Evolutionary conservation across 64 coral and sea anemone species (phyloP).

Genomic region (Montipora foliosa): DNA sequence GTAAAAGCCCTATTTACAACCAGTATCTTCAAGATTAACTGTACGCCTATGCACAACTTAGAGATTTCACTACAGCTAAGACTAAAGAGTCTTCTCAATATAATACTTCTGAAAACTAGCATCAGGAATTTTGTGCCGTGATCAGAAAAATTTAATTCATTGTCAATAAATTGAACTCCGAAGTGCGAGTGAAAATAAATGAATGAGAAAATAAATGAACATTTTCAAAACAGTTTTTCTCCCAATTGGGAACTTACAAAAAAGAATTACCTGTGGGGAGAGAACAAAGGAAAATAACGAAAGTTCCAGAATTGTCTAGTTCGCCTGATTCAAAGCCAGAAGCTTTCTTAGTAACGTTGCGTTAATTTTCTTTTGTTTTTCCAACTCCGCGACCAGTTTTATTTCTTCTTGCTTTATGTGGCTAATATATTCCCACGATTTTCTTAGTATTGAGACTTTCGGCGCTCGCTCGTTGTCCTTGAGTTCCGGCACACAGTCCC

Average conservation of each 20-base stretch:
- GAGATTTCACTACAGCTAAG: neutral
- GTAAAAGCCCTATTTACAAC: slow-evolving; percentile 49
- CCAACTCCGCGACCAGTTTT: slow-evolving; percentile 76
- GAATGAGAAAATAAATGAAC: slow-evolving; percentile 28
- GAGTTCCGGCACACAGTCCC: slow-evolving; percentile 91
- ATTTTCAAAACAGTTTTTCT: slow-evolving; percentile 22
- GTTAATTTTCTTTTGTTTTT: slow-evolving; percentile 96
- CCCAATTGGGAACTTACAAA: neutral
- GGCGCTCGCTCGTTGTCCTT: slow-evolving; percentile 97
- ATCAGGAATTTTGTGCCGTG: slow-evolving; percentile 31
- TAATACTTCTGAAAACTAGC: neutral
- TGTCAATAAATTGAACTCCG: slow-evolving; percentile 3
- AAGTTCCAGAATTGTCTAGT: slow-evolving; percentile 34
- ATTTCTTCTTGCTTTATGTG: slow-evolving; percentile 90
- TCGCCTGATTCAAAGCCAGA: slow-evolving; percentile 73
- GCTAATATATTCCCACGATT: slow-evolving; percentile 93
- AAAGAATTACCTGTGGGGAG: neutral
- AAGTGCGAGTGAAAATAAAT: slow-evolving; percentile 8
- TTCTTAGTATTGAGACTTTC: slow-evolving; percentile 93
- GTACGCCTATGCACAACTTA: slow-evolving; percentile 3
- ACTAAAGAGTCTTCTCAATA: slow-evolving; percentile 39
- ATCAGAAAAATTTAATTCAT: slow-evolving; percentile 20
- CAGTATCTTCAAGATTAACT: slow-evolving; percentile 60
- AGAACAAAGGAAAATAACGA: neutral
- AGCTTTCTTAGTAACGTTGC: slow-evolving; percentile 77